A percentile compares a stretch with the other conserved stretches of the same genome.
phyloP scores from a whole-genome alignment of 2,888 invertebrate genomes.

The Tiliacea citrago region DNA sequence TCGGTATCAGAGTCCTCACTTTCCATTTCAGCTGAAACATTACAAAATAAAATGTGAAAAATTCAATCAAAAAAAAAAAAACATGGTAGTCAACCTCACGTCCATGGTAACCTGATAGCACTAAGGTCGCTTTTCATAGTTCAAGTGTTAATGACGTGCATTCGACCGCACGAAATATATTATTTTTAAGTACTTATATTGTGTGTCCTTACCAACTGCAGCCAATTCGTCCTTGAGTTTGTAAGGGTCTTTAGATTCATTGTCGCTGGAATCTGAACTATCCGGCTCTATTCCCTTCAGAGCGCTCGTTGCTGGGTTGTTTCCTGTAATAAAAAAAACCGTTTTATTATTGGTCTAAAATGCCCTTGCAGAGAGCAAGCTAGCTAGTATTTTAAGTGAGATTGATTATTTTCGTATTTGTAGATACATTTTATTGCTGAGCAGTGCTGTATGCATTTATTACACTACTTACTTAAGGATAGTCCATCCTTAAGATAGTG shows the following conservation, averaged over 20 bases:
- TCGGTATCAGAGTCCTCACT: conserved; percentile 95
- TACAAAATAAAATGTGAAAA: background rate
- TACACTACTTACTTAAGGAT: too few species aligned
- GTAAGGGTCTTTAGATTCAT: conserved; percentile 91
- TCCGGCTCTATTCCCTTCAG: conserved; percentile 91
- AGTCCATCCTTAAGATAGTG: background rate
- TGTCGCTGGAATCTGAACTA: conserved; percentile 95
- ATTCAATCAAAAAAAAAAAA: background rate
- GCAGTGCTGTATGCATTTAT: background rate
- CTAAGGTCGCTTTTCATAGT: background rate
- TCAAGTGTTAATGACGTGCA: background rate
- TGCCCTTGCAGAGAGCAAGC: too few species aligned
- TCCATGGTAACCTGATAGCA: background rate
- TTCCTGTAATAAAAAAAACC: conserved; percentile 74
- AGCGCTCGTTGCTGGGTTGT: conserved; percentile 89
- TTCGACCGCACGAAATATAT: background rate
- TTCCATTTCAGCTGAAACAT: conserved; percentile 92
- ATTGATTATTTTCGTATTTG: background rate
- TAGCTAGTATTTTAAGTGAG: background rate
- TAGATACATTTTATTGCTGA: background rate
- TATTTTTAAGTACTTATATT: background rate
- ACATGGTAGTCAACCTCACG: background rate
- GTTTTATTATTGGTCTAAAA: too few species aligned
- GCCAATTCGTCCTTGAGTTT: conserved; percentile 92
- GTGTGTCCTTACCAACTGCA: conserved; percentile 90